Evolutionary conservation across 2,888 invertebrate genomes (phyloP), one percentile per base, ranked within the genome.

Genomic region (Alloplasta piceator): DNA sequence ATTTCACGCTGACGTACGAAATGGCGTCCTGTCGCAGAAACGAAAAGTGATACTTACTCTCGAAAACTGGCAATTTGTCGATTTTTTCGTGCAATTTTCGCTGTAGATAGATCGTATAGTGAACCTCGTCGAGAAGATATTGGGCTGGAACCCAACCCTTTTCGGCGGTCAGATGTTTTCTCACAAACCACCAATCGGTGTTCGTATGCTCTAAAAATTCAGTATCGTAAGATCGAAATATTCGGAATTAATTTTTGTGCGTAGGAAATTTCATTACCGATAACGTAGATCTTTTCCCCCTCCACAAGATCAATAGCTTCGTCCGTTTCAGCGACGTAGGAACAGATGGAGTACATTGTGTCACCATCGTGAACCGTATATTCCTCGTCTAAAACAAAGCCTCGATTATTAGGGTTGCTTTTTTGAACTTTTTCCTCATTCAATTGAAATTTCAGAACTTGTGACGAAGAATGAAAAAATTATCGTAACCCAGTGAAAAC

Each of bases 111-210:
- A 96, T 93, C 0, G 96, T 95, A 89, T 98, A 98, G 86, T 95
- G 96, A 3, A 93, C 93, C 91, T 97, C 96, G 87, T 97, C 96
- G 94, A 97, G 96, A 4, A 98, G 93, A 89, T 97, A 96, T 90
- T 97, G 96, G 0, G 98, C 97, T 12, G 98, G 98, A n/a, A 98
- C 98, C 96, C 97, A 98, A 79, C 98, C 98, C 87, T 96, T 97
- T 92, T 98, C 98, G 91, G 97, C 96, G 0, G 98, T 98, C 38
- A 98, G 93, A 91, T 97, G 96, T 92, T 98, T 98, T 86, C 95
- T 95, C 0, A 98, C 97, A 89, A 96, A 97, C 98, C 98, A 98
- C 98, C 98, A 98, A 90, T 98, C 98, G 70, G 96, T 94, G 91
- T 97, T 97, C 66, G 96, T 96, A 70, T 96, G 96, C 92, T 97